Conservation (phyloP, 2,888 invertebrate species). For the Parthenolecanium corni region DNA sequence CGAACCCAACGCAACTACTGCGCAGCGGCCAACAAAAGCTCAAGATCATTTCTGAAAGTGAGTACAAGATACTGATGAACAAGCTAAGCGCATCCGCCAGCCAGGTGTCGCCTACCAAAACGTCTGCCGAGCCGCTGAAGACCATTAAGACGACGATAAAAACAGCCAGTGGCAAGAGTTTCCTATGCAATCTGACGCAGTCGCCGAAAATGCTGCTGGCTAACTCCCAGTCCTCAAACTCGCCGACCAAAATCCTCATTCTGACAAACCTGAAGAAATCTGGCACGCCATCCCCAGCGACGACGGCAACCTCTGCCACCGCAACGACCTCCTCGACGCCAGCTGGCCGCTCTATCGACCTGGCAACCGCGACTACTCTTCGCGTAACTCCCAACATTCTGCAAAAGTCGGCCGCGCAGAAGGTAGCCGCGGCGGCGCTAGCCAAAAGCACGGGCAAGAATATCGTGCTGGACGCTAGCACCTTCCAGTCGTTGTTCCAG, state of each 20-base stretch:
- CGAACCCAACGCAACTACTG: background rate
- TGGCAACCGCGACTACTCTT: background rate
- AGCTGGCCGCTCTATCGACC: background rate
- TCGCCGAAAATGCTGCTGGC: slow-evolving; percentile 13
- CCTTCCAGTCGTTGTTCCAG: background rate
- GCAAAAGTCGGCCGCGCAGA: slow-evolving; percentile 1
- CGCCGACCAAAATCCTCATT: slow-evolving; percentile 3
- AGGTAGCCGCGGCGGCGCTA: background rate
- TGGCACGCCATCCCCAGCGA: background rate
- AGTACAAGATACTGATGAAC: background rate
- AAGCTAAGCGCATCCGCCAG: background rate
- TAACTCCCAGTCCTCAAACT: background rate
- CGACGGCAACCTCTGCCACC: background rate
- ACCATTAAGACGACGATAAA: background rate
- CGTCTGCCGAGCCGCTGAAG: background rate
- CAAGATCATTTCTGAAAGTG: background rate
- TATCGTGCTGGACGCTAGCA: slow-evolving; percentile 1
- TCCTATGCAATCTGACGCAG: background rate
- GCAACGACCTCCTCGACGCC: background rate
- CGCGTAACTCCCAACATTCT: slow-evolving; percentile 16
- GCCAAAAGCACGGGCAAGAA: background rate
- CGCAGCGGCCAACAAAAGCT: background rate
- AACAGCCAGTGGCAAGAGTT: slow-evolving; percentile 5
- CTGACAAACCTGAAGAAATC: background rate
- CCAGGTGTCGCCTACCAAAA: background rate